Conservation (phyloP, 2,797 vertebrate species). For the Galaxias olidus region DNA sequence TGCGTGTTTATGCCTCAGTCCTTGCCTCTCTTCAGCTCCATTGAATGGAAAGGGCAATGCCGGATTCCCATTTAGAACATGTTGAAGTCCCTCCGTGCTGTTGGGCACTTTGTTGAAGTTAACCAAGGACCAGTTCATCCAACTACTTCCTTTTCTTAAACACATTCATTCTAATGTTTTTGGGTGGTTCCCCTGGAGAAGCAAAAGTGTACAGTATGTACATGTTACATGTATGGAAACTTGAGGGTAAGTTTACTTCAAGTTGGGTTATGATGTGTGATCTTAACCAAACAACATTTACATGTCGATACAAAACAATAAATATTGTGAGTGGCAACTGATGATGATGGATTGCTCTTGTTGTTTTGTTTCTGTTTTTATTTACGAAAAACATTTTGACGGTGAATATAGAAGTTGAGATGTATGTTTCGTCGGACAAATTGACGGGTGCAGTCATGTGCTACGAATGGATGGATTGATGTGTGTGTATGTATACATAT, state of each 20-base stretch:
- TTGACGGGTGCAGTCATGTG: conserved; percentile 48
- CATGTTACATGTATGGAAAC: too few species aligned
- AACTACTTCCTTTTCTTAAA: too few species aligned
- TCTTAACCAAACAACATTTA: too few species aligned
- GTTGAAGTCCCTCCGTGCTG: background rate
- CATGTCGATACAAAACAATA: too few species aligned
- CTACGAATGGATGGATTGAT: conserved; percentile 36
- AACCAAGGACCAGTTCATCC: too few species aligned
- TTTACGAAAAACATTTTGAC: conserved; percentile 7
- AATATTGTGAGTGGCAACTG: conserved; percentile 13
- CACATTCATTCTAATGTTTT: too few species aligned
- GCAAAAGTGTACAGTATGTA: too few species aligned
- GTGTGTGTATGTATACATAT: background rate
- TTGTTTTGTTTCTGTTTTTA: too few species aligned
- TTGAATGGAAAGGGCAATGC: conserved; percentile 23
- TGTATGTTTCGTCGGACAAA: conserved; percentile 40
- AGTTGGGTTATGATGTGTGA: too few species aligned
- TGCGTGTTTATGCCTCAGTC: conserved; percentile 42
- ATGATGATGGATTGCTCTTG: conserved; percentile 38
- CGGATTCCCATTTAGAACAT: conserved; percentile 13
- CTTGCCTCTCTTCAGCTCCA: conserved; percentile 18
- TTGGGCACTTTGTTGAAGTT: too few species aligned
- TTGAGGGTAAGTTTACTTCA: too few species aligned
- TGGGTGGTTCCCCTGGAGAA: too few species aligned
- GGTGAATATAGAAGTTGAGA: conserved; percentile 41